Conservation (phyloP, 2,797 vertebrate genomes). For the Glossophaga mutica region DNA sequence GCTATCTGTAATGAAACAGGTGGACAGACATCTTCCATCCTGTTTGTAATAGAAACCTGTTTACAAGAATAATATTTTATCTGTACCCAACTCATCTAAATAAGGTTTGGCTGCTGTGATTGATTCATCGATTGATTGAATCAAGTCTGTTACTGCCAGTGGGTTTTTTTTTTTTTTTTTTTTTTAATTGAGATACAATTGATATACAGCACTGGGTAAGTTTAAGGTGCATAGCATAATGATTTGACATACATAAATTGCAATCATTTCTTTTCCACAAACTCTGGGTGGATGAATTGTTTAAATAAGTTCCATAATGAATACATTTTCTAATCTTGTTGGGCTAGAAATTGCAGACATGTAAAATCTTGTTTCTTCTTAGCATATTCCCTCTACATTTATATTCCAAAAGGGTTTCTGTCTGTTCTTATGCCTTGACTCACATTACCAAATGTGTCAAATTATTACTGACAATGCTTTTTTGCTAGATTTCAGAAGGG, state of each 20-base stretch:
- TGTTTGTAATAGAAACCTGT: neutral
- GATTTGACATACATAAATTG: neutral
- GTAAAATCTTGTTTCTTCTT: neutral
- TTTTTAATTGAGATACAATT: neutral
- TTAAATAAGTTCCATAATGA: neutral
- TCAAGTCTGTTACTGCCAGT: neutral
- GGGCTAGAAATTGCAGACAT: neutral
- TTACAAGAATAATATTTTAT: neutral
- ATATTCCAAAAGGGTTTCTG: neutral
- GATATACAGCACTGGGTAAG: neutral
- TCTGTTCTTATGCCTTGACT: neutral
- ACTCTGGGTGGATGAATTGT: neutral
- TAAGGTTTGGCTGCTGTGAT: neutral
- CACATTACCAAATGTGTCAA: neutral
- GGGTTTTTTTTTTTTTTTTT: no score
- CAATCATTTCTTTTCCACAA: neutral
- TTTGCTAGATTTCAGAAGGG: neutral
- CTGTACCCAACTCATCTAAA: neutral
- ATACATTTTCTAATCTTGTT: neutral
- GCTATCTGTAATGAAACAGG: neutral
- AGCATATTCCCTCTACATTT: neutral
- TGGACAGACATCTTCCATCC: neutral
- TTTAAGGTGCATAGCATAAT: neutral
- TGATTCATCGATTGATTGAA: neutral
- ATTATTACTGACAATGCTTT: neutral